phyloP scores from a whole-genome alignment of 1,140 invertebrate genomes.

The Drosophila watanabei region DNA sequence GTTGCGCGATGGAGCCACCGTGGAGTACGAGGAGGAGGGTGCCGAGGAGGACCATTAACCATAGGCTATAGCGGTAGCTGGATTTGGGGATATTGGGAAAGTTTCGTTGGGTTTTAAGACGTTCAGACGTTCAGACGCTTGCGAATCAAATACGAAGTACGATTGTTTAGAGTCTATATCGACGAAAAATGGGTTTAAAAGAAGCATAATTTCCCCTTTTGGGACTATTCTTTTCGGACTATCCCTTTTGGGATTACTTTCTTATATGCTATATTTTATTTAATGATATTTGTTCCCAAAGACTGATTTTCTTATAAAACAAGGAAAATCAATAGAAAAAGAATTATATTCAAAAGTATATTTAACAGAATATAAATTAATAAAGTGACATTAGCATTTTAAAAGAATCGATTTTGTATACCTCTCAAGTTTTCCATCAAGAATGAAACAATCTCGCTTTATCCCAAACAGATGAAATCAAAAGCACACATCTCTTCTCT shows the following conservation, averaged over 20 bases:
- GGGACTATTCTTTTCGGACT: too few relatives aligned
- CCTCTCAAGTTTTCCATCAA: too few relatives aligned
- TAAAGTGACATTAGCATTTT: neutral
- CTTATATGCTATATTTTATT: neutral
- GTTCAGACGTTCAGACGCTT: neutral
- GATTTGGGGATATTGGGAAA: neutral
- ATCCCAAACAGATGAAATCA: neutral
- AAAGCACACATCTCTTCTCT: neutral
- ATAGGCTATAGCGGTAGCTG: neutral
- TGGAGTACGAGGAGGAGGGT: conserved; percentile 63
- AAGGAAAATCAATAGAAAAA: neutral
- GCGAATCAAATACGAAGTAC: neutral
- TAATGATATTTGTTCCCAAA: neutral
- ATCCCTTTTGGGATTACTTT: neutral
- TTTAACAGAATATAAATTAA: neutral
- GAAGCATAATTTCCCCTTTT: neutral
- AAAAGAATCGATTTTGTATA: neutral
- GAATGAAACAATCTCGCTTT: neutral
- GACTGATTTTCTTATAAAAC: neutral
- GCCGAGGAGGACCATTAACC: neutral
- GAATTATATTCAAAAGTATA: neutral
- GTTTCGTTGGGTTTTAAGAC: neutral
- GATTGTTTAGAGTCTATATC: conserved; percentile 10
- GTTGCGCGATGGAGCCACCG: conserved; percentile 66
- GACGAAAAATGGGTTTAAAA: conserved; percentile 5